These are phyloP conservation scores for Holcopasites calliopsidis DNA, from an alignment of 1,140 invertebrate genomes.

Conservation along the genomic window DNA sequence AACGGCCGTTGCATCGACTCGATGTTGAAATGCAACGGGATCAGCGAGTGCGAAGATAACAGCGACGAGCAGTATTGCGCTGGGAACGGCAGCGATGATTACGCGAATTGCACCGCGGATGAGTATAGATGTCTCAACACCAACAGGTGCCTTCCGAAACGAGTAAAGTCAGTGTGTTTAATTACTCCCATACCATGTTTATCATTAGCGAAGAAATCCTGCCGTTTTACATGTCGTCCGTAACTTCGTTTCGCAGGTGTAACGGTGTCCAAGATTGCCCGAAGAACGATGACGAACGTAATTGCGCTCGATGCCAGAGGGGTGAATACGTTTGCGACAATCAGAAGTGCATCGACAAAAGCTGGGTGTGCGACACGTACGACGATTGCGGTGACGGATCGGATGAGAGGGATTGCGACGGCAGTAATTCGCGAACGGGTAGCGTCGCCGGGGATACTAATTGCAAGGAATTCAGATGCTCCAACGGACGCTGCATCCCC, in stretches of 20 bases:
- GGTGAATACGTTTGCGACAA: conserved; percentile 82
- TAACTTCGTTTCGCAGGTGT: conserved; percentile 61
- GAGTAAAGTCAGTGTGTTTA: conserved; percentile 30
- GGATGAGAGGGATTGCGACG: conserved; percentile 82
- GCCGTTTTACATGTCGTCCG: not conserved
- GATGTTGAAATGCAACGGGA: conserved; percentile 77
- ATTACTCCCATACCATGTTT: not conserved
- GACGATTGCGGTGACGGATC: conserved; percentile 86
- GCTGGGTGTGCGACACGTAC: conserved; percentile 84
- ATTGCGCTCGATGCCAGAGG: conserved; percentile 82
- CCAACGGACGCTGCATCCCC: conserved; percentile 84
- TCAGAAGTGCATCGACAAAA: conserved; percentile 82
- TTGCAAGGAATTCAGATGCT: conserved; percentile 82
- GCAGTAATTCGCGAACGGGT: not conserved
- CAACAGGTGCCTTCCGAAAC: conserved; percentile 81
- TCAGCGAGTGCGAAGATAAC: conserved; percentile 80
- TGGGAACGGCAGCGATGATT: conserved; percentile 72
- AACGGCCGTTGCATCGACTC: conserved; percentile 78
- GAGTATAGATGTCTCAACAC: conserved; percentile 82
- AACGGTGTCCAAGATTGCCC: conserved; percentile 74
- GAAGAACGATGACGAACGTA: conserved; percentile 87
- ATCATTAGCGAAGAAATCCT: too few species aligned
- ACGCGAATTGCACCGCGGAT: conserved; percentile 74
- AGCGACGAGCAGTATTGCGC: conserved; percentile 70
- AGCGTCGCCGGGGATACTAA: not conserved